A percentile compares a stretch with the other conserved stretches of the same genome.
Conservation (phyloP, 2,113 vertebrate genomes). For the Cettia cetti region DNA sequence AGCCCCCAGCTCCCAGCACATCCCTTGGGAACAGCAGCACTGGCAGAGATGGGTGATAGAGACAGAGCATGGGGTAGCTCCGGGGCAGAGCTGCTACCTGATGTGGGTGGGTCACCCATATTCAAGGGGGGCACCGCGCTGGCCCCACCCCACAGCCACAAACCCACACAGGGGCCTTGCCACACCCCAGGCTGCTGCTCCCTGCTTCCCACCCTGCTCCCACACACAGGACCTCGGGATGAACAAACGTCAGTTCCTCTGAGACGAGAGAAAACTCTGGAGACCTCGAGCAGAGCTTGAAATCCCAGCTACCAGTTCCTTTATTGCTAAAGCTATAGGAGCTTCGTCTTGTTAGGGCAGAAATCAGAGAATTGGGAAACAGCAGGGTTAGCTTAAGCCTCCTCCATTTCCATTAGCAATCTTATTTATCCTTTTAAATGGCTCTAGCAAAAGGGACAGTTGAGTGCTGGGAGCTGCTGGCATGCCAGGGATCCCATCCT, state of each 20-base stretch:
- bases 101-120: neutral
- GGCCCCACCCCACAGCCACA: too few species aligned
- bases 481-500: neutral
- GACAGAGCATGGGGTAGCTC: neutral
- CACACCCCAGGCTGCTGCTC: neutral
- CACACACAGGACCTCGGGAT: neutral
- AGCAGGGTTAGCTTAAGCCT: neutral
- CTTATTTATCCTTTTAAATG: neutral
- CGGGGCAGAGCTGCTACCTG: neutral
- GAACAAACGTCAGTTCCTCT: neutral
- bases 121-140: neutral
- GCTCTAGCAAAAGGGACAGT: neutral
- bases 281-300: neutral
- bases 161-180: too few species aligned
- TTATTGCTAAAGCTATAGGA: neutral
- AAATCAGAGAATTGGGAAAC: neutral
- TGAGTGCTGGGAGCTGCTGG: neutral
- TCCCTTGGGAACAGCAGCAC: neutral
- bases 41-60: rapidly evolving
- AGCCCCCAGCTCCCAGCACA: neutral
- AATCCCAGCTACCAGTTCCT: neutral
- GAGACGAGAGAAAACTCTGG: neutral
- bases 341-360: neutral
- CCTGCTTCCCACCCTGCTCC: neutral
- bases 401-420: neutral